phyloP scores from a whole-genome alignment of 2,113 vertebrate genomes.

The Myocastor coypus region DNA sequence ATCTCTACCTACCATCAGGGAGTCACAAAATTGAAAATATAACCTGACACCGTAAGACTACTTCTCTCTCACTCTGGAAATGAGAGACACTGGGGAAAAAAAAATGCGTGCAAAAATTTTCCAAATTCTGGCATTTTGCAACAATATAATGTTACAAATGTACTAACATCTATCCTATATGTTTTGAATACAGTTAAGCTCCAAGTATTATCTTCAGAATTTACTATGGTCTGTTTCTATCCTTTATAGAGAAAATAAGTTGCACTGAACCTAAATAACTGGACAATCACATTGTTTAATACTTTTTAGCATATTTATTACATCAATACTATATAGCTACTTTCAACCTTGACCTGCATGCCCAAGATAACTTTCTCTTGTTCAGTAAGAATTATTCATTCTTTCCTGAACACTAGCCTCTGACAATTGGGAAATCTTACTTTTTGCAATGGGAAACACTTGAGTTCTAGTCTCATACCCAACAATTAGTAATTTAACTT shows the following conservation, averaged over 20 bases:
- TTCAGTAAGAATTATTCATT: not conserved
- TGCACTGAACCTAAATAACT: constrained; percentile 5
- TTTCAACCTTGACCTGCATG: not conserved
- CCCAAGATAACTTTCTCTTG: constrained; percentile 10
- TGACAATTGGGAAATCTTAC: not conserved
- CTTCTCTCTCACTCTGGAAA: not conserved
- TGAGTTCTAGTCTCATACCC: not conserved
- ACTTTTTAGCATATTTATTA: constrained; percentile 21
- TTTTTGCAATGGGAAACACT: not conserved
- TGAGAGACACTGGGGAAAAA: not conserved
- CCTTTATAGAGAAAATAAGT: constrained; percentile 10
- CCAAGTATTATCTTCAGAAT: not conserved
- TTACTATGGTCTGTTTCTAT: not conserved
- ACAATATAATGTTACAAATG: not conserved
- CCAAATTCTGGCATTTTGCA: not conserved
- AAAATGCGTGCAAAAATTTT: not conserved
- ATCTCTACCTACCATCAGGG: not conserved
- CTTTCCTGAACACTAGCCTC: not conserved
- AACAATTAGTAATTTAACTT: not conserved
- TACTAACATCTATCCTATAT: not conserved
- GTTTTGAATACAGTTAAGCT: not conserved
- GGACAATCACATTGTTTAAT: not conserved
- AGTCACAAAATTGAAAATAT: constrained; percentile 54
- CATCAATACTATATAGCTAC: not conserved
- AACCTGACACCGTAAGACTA: not conserved